Base-by-base conservation (phyloP, 2,888 invertebrate species). In the Polyploca ridens region DNA sequence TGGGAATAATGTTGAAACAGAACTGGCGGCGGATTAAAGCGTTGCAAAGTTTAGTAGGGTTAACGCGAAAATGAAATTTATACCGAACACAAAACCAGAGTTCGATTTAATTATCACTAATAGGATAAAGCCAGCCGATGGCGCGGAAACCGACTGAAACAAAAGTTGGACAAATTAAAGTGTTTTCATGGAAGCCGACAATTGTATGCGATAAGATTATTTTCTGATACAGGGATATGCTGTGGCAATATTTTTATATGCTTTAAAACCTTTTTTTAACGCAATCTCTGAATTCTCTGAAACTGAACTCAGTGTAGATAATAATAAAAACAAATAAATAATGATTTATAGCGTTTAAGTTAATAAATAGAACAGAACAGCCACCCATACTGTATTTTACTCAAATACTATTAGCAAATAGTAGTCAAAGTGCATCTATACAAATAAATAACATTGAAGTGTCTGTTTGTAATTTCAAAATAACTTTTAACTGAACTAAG, bases 61-160 rank as follows among this genome's bases (percentile, higher is more conserved):
- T 78, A 78, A 82, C 76, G 76, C 71, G 76, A 78, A 79, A 86
- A 83, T 82, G 81, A 82, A 86, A 85, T 85, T 81, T 75, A 78
- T 78, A 76, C 81, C 78, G 80, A 87, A 86, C 79, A 76, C 81
- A 78, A 83, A 84, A 82, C 78, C 73, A 71, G 76, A 79, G 82
- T 83, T 81, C 77, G 80, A 85, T 89, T 90, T 89, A 89, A 90
- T 90, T 89, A 90, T 88, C 86, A 83, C 82, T 90, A 89, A 90
- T 87, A 87, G 87, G 88, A 87, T 88, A 79, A 85, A 84, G 73
- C 75, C 68, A 73, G 67, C 84, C 86, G 82, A 87, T 90, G 86
- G 85, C 74, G 83, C 77, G 82, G 85, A 88, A 88, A 84, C 81
- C 76, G 74, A 76, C 76, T 77, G 77, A 73, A 69, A 71, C 70